A percentile compares a stretch with the other conserved stretches of the same genome.
Evolutionary conservation across 2,797 vertebrate genomes (phyloP).

Genomic region (Acanthurus leucopareius): DNA sequence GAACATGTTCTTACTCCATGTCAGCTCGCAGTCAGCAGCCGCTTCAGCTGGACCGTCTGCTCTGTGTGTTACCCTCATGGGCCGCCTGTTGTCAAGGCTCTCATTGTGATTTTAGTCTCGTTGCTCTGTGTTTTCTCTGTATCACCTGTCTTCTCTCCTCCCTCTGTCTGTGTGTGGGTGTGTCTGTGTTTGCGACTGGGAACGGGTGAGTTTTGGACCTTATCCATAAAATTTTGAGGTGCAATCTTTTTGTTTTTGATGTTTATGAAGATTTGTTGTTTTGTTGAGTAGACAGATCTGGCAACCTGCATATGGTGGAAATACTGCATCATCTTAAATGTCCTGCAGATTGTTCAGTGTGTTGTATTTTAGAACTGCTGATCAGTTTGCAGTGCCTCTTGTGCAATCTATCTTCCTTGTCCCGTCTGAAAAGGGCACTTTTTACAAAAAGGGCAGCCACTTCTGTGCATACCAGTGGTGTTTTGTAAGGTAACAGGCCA

Average conservation of each 20-base stretch:
- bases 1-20: too few relatives aligned
- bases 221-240: neutral
- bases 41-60: too few relatives aligned
- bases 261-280: neutral
- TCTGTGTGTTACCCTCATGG: too few relatives aligned
- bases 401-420: constrained; percentile 11
- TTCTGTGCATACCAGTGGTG: constrained; percentile 2
- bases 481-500: constrained; percentile 1
- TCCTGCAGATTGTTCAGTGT: neutral
- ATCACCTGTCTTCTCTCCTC: too few relatives aligned
- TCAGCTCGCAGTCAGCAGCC: too few relatives aligned
- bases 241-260: neutral
- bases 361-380: constrained; percentile 15
- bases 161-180: too few relatives aligned
- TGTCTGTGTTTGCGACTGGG: too few relatives aligned
- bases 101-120: too few relatives aligned
- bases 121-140: too few relatives aligned
- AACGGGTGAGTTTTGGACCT: neutral
- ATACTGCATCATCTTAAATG: neutral
- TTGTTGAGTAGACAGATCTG: neutral
- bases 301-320: neutral
- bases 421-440: constrained; percentile 30
- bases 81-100: too few relatives aligned
- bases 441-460: constrained; percentile 18
- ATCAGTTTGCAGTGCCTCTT: neutral